These are phyloP conservation scores for Cynaeus angustus DNA, from an alignment of 2,888 invertebrate species.

Conservation along the genomic window DNA sequence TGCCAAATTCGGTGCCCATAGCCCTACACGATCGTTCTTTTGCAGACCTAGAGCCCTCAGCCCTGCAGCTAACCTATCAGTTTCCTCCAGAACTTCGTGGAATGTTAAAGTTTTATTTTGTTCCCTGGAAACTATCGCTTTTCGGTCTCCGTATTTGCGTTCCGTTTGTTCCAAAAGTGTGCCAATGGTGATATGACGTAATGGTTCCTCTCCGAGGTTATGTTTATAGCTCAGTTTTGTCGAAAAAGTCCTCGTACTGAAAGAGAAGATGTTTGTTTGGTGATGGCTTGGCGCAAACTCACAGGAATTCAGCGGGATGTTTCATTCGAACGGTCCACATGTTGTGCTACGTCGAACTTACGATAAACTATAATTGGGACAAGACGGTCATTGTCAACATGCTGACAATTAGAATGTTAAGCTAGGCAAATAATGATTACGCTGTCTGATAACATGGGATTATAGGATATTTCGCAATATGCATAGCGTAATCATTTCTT, in stretches of 20 bases:
- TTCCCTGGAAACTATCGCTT: conserved; percentile 75
- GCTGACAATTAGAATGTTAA: no score
- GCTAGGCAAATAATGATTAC: no score
- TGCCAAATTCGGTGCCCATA: conserved; percentile 86
- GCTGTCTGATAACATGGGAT: no score
- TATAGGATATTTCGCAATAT: no score
- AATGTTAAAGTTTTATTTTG: conserved; percentile 74
- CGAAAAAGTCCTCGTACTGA: conserved; percentile 5
- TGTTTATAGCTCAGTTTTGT: conserved; percentile 73
- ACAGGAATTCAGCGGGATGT: not conserved
- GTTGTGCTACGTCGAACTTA: not conserved
- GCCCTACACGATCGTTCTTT: conserved; percentile 83
- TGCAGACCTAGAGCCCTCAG: conserved; percentile 79
- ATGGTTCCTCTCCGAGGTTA: conserved; percentile 72
- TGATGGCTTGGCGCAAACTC: not conserved
- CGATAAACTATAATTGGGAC: no score
- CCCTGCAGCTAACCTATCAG: conserved; percentile 82
- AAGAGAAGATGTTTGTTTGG: not conserved
- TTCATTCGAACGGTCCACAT: not conserved
- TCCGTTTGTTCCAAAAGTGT: conserved; percentile 74
- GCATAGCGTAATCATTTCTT: no score
- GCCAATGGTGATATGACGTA: conserved; percentile 75
- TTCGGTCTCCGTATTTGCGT: conserved; percentile 73
- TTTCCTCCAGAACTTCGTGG: conserved; percentile 72
- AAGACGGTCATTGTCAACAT: no score